These are phyloP conservation scores for Dicycla oo DNA, from an alignment of 2,888 invertebrate species.

Conservation along the genomic window DNA sequence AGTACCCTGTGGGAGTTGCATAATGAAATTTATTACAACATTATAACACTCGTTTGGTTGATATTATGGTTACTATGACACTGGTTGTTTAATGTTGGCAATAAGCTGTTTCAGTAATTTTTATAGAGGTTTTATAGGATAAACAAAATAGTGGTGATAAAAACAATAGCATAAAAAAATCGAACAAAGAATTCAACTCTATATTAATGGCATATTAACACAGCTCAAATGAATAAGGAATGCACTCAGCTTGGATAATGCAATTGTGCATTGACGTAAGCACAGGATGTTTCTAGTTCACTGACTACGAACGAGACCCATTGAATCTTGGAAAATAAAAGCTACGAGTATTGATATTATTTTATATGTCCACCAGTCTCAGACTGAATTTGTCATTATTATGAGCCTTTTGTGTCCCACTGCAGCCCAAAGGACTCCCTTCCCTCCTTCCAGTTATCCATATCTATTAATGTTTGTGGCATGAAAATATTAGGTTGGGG, in stretches of 20 bases:
- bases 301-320: slow-evolving; percentile 19
- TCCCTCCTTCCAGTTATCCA: no score
- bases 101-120: no score
- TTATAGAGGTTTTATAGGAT: no score
- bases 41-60: no score
- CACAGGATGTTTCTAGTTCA: slow-evolving; percentile 33
- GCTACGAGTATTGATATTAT: slow-evolving; percentile 31
- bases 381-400: slow-evolving; percentile 5
- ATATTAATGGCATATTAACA: slow-evolving; percentile 13
- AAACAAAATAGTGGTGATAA: not conserved
- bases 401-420: not conserved
- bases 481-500: not conserved
- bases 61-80: no score
- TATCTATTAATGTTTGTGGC: not conserved
- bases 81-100: no score
- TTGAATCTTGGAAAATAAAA: slow-evolving; percentile 23
- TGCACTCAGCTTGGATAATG: slow-evolving; percentile 26
- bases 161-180: slow-evolving; percentile 6
- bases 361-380: not conserved
- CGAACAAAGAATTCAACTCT: not conserved
- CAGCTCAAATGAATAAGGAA: slow-evolving; percentile 25
- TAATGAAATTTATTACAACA: no score
- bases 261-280: slow-evolving; percentile 19
- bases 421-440: not conserved
- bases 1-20: no score